Base-by-base conservation (phyloP, 2,113 vertebrate genomes). In the Cyprinodon brontotheroides region DNA sequence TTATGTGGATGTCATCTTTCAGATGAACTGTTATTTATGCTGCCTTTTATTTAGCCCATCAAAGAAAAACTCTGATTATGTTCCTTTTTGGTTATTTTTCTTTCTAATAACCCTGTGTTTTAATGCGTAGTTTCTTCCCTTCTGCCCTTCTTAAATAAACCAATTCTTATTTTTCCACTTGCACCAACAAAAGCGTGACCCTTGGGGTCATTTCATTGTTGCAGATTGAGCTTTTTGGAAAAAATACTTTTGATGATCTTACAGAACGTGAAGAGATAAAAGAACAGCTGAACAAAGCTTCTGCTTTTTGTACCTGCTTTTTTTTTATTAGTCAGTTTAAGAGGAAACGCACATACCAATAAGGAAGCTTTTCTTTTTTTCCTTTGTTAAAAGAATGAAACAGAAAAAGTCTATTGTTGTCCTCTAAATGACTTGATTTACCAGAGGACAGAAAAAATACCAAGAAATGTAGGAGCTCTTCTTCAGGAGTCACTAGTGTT, bases 191-290 rank as follows among this genome's bases (percentile, higher is more conserved):
- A 36, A 5, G 15, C 38, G n/a, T 40, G 77, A 79, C 71, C 74
- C 66, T 3, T 29, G 22, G 41, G 78, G 66, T 89, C 36, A 80
- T 60, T 78, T 65, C 8, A 72, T 37, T 81, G 63, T 73, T 79
- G 77, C 82, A 15, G 75, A 75, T 75, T 70, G 62, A 9, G 12
- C 14, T 13, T 14, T 41, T 65, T 65, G 43, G 7, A n/a, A 57
- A 57, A n/a, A 57, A 57, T 69, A 79, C 63, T 87, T 83, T 85
- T 86, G 85, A 87, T 89, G 87, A 89, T 67, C 13, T 22, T 74
- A 74, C 84, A 79, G 22, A 90, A 81, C 15, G 8, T 29, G 14
- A 15, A 15, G 68, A 61, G 73, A 76, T 83, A 48, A 79, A 10
- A 11, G 38, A 12, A 20, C 74, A 76, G 48, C 80, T 69, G 62